These are phyloP conservation scores for Xylota sylvarum DNA, from an alignment of 2,888 invertebrate genomes.

Conservation along the genomic window DNA sequence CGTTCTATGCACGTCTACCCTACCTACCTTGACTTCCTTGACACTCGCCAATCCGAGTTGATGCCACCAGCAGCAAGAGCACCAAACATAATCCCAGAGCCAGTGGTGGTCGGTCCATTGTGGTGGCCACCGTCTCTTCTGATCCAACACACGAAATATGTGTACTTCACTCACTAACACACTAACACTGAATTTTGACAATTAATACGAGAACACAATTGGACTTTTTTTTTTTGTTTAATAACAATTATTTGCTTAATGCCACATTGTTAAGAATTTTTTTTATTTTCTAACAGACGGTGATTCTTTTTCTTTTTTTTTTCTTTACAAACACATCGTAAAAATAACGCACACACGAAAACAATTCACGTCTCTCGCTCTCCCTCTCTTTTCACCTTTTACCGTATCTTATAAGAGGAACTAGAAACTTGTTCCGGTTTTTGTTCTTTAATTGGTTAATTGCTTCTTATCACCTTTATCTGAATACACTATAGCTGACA, in stretches of 20 bases:
- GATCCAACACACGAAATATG: conserved; percentile 4
- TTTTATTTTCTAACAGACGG: conserved; percentile 29
- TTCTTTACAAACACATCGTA: conserved; percentile 59
- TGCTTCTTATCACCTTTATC: conserved; percentile 53
- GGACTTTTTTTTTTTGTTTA: conserved; percentile 23
- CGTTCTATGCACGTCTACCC: neutral
- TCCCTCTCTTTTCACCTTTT: conserved; percentile 4
- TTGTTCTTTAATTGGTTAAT: conserved; percentile 30
- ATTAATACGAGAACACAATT: conserved; percentile 25
- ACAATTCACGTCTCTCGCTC: conserved; percentile 40
- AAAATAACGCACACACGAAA: conserved; percentile 22
- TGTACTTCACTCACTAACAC: conserved; percentile 15
- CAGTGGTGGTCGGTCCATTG: conserved; percentile 65
- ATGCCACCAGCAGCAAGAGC: conserved; percentile 62
- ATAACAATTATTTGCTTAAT: conserved; percentile 27
- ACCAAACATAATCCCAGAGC: conserved; percentile 66
- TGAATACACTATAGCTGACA: conserved; percentile 12
- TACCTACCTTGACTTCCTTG: conserved; percentile 74
- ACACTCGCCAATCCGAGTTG: conserved; percentile 69
- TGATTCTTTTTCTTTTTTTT: conserved; percentile 23
- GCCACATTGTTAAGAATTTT: conserved; percentile 38
- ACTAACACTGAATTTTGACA: conserved; percentile 20
- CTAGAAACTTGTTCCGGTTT: conserved; percentile 58
- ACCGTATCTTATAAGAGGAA: conserved; percentile 25
- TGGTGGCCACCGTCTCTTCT: neutral